phyloP scores from a whole-genome alignment of 2,797 vertebrate species.

The Vultur gryphus region DNA sequence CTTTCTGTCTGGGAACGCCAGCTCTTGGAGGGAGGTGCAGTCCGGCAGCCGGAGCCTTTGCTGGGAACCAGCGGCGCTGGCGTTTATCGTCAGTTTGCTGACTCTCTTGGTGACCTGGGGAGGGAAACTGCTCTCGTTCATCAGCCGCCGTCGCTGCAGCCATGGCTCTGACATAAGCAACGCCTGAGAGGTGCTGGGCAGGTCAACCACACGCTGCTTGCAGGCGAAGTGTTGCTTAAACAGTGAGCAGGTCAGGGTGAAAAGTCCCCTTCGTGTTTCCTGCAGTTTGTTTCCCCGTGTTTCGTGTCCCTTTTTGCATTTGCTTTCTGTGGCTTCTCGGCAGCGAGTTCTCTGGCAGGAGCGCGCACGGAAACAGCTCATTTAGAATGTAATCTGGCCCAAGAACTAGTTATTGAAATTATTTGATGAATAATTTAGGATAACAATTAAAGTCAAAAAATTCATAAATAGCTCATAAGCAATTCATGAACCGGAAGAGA shows the following conservation, averaged over 20 bases:
- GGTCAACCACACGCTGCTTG: not conserved
- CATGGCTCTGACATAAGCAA: not conserved
- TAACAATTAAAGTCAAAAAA: constrained; percentile 63
- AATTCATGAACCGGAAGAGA: constrained; percentile 46
- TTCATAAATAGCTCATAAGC: constrained; percentile 60
- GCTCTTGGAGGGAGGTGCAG: not conserved
- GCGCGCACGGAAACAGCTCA: constrained; percentile 5
- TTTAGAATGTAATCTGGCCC: constrained; percentile 34
- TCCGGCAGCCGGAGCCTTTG: not conserved
- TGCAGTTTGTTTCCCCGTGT: not conserved
- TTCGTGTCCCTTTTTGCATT: not conserved
- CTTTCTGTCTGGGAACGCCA: not conserved
- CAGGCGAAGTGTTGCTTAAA: rapidly evolving
- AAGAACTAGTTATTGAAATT: constrained; percentile 28
- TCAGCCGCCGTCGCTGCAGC: not conserved
- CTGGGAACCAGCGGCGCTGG: not conserved
- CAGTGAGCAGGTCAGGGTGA: not conserved
- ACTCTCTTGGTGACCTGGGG: not conserved
- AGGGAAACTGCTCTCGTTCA: not conserved
- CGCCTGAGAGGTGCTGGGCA: not conserved
- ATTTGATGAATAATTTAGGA: constrained; percentile 67
- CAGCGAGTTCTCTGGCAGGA: not conserved
- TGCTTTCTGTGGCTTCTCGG: not conserved
- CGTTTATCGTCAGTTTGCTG: not conserved
- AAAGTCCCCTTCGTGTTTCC: not conserved